Percentiles rank a stretch among this genome's conserved stretches.
Conservation (phyloP, 2,888 invertebrate genomes). For the Xanthorhoe designata region DNA sequence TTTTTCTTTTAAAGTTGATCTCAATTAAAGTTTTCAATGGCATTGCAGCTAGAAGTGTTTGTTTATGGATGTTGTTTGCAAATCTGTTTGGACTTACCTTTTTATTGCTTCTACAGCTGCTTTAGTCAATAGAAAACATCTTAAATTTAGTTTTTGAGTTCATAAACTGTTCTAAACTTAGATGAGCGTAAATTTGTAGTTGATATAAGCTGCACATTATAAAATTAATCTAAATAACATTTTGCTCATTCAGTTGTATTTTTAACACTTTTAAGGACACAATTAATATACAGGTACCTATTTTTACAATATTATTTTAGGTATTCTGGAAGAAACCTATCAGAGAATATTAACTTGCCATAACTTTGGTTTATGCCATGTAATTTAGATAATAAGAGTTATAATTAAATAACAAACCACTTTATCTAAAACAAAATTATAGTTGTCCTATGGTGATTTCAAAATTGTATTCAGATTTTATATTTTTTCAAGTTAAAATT, state of each 20-base stretch:
- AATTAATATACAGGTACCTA: constrained; percentile 30
- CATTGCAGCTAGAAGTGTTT: background rate
- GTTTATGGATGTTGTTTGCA: background rate
- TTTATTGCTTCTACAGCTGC: constrained; percentile 8
- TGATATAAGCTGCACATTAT: constrained; percentile 31
- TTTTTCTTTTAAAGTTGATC: constrained; percentile 56
- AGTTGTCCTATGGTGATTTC: constrained; percentile 24
- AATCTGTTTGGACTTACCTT: constrained; percentile 1
- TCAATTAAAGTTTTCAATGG: constrained; percentile 52
- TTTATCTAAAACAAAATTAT: constrained; percentile 4
- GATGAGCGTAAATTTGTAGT: constrained; percentile 3
- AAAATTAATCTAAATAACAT: constrained; percentile 39
- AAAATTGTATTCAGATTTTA: constrained; percentile 43
- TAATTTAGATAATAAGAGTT: constrained; percentile 29
- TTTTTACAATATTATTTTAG: constrained; percentile 16
- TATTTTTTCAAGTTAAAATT: constrained; percentile 50
- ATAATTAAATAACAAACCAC: constrained; percentile 16
- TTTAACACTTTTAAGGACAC: constrained; percentile 23
- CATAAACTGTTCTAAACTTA: background rate
- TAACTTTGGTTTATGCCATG: constrained; percentile 28
- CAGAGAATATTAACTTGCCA: constrained; percentile 25
- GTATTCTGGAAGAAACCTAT: constrained; percentile 29
- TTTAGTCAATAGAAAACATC: constrained; percentile 4
- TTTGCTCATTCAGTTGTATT: constrained; percentile 35
- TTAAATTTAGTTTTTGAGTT: constrained; percentile 3